Percentiles rank a stretch among this genome's conserved stretches.
Evolutionary conservation across 1,140 invertebrate genomes (phyloP).

Genomic region (Pogonomyrmex californicus): DNA sequence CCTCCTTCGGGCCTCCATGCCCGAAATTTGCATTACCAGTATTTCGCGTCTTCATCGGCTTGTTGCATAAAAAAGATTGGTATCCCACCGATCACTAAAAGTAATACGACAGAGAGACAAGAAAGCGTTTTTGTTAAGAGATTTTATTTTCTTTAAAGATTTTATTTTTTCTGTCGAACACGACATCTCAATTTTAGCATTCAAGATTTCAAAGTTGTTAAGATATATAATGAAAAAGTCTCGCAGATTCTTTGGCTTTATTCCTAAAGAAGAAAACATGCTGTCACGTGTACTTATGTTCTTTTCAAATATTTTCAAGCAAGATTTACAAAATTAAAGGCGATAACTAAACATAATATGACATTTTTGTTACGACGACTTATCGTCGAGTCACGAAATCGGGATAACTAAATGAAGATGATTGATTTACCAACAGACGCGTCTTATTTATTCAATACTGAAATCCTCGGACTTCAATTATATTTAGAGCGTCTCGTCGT

Average conservation of each 20-base stretch:
- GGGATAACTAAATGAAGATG: constrained; percentile 73
- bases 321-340: constrained; percentile 50
- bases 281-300: constrained; percentile 19
- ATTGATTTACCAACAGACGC: constrained; percentile 80
- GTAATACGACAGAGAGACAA: neutral
- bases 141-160: constrained; percentile 14
- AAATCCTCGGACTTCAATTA: constrained; percentile 51
- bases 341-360: constrained; percentile 25
- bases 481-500: constrained; percentile 73
- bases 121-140: neutral
- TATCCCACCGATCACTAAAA: neutral
- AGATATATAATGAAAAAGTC: neutral
- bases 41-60: constrained; percentile 18
- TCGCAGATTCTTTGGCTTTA: constrained; percentile 35
- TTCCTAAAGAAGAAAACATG: constrained; percentile 63
- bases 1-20: constrained; percentile 66
- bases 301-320: constrained; percentile 59
- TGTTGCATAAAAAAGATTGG: neutral
- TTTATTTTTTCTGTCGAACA: neutral
- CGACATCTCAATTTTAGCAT: neutral
- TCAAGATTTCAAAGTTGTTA: neutral
- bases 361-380: constrained; percentile 18
- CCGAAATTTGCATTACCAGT: constrained; percentile 64
- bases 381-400: constrained; percentile 6
- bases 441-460: constrained; percentile 74